Percentiles rank a stretch among this genome's conserved stretches.
phyloP scores from a whole-genome alignment of 2,888 invertebrate genomes.

The Alloscopus bannaensis region DNA sequence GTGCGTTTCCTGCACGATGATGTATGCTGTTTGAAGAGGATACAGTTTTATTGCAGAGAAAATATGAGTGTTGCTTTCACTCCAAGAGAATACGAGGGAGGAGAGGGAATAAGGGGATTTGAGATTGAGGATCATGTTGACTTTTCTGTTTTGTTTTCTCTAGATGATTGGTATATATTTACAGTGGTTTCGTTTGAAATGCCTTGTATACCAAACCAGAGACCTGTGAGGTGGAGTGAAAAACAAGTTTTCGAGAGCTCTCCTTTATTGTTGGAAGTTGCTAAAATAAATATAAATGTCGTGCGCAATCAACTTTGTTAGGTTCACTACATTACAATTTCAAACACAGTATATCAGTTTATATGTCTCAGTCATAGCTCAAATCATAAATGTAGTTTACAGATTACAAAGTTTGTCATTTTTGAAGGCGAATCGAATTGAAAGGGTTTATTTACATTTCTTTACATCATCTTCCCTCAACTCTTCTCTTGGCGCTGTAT shows the following conservation, averaged over 20 bases:
- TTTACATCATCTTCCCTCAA: conserved; percentile 2
- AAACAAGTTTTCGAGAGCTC: conserved; percentile 2
- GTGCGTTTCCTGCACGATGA: no score
- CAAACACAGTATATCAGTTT: neutral
- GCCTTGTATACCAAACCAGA: neutral
- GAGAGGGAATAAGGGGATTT: neutral
- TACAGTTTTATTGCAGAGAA: no score
- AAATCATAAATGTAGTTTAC: neutral
- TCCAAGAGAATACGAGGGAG: no score
- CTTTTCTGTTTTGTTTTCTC: conserved; percentile 2
- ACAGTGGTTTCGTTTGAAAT: no score
- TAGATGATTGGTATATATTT: neutral
- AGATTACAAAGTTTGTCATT: neutral
- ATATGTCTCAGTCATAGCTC: no score
- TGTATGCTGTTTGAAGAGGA: no score
- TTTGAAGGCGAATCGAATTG: neutral
- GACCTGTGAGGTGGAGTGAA: neutral
- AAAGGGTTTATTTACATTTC: conserved; percentile 12
- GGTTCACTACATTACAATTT: neutral
- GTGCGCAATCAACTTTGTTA: conserved; percentile 20
- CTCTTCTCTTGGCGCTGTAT: neutral
- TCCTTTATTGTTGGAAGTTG: neutral
- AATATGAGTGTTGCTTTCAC: no score
- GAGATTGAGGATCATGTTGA: conserved; percentile 15
- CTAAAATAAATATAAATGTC: conserved; percentile 22